Evolutionary conservation across 2,888 invertebrate genomes (phyloP).

Genomic region (Aquatica leii): DNA sequence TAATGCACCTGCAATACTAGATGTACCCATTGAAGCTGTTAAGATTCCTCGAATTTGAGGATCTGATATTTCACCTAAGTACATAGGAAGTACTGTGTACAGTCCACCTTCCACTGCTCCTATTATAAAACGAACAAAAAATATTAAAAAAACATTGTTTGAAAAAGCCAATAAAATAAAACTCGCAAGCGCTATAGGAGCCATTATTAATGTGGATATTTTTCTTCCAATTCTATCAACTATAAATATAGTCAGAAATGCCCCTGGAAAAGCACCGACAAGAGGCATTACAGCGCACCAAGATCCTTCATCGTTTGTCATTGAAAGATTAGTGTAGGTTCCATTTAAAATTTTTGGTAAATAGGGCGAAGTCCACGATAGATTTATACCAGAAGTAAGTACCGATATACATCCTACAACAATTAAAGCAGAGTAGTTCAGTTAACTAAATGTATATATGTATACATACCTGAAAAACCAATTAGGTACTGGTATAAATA

Average conservation of each 20-base stretch:
- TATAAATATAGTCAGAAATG: conserved; percentile 68
- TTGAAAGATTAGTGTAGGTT: conserved; percentile 62
- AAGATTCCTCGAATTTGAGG: conserved; percentile 67
- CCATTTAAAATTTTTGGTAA: conserved; percentile 61
- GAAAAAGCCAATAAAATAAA: conserved; percentile 70
- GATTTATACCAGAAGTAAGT: conserved; percentile 52
- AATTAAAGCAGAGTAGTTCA: conserved; percentile 7
- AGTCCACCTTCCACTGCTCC: conserved; percentile 65
- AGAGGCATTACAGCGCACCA: conserved; percentile 73
- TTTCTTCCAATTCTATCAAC: conserved; percentile 73
- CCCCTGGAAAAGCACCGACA: conserved; percentile 70
- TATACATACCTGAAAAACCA: conserved; percentile 49
- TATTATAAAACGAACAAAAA: conserved; percentile 61
- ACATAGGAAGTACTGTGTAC: conserved; percentile 64
- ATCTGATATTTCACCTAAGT: conserved; percentile 69
- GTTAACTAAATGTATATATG: no score
- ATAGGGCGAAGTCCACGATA: conserved; percentile 70
- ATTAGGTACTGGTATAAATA: conserved; percentile 53
- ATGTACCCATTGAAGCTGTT: conserved; percentile 66
- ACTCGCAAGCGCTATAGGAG: conserved; percentile 63
- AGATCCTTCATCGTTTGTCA: conserved; percentile 64
- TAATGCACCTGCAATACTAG: conserved; percentile 66
- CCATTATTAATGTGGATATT: conserved; percentile 50
- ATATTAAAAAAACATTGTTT: conserved; percentile 65
- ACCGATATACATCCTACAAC: conserved; percentile 52